phyloP scores from a whole-genome alignment of 2,113 vertebrate genomes.

The Muntiacus reevesi region DNA sequence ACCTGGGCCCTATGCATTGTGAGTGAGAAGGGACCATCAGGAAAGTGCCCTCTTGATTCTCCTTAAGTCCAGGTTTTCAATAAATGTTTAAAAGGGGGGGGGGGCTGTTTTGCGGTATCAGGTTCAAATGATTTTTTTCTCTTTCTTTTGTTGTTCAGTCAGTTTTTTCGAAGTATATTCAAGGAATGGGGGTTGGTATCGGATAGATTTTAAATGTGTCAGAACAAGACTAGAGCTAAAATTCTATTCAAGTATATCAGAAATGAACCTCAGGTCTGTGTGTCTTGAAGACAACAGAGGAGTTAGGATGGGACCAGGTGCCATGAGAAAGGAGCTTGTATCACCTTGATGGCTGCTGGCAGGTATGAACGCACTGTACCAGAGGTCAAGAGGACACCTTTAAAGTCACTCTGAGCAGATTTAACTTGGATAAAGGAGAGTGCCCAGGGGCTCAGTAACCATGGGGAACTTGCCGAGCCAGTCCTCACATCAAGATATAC shows the following conservation, averaged over 20 bases:
- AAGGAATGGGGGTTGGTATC: background rate
- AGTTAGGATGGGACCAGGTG: background rate
- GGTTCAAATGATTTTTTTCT: background rate
- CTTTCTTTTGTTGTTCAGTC: background rate
- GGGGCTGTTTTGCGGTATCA: background rate
- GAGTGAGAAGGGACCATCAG: background rate
- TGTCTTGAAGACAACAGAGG: background rate
- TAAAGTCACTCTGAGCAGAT: conserved; percentile 73
- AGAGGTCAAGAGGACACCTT: conserved; percentile 63
- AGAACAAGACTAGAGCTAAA: background rate
- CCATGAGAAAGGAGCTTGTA: background rate
- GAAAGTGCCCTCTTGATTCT: background rate
- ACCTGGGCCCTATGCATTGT: background rate
- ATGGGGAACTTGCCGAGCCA: conserved; percentile 69
- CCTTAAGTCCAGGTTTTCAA: background rate
- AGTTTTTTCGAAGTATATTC: background rate
- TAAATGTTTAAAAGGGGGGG: background rate
- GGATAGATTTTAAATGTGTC: background rate
- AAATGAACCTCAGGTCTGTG: background rate
- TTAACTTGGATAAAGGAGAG: conserved; percentile 73
- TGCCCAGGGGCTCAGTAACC: conserved; percentile 61
- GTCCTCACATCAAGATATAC: conserved; percentile 70
- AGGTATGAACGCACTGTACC: background rate
- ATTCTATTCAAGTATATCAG: background rate
- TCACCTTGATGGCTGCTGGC: background rate